Base-by-base conservation (phyloP, 2,888 invertebrate genomes). In the Zonitis immaculata region DNA sequence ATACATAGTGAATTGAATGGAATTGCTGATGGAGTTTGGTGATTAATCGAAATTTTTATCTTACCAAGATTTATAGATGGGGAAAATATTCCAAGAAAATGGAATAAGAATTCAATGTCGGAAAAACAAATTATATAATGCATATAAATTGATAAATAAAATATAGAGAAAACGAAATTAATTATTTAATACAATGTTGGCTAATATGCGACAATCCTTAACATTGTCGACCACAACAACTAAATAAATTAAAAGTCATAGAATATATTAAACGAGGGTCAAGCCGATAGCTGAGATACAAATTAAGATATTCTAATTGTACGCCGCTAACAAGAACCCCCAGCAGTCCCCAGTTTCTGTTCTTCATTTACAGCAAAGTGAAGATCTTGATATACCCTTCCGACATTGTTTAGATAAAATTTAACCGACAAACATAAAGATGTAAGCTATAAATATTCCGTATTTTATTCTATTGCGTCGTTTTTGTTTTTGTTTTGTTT, bases 231-330 rank as follows among this genome's bases (percentile, higher is more conserved):
- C 20, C 26, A 35, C 56, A 44, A 56, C 53, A 51, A 57, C 46
- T 56, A 67, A 67, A 69, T 70, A 66, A 70, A 71, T 70, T 71
- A 70, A 68, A 71, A 70, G 71, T 69, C 67, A 67, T 67, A 61
- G 70, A 73, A 74, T 73, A 72, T 63, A 73, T 73, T 72, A 73
- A 65, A 62, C 61, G 66, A 72, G 74, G 74, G 75, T 75, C 76
- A 75, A 73, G 71, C 73, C 67, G 74, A 74, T 74, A 72, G 67
- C 72, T 67, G 70, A 79, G 83, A 83, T 83, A 81, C 80, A 81
- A 82, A 84, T 84, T 84, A 83, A 84, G 83, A 84, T 84, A 84
- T 84, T 84, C 83, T 83, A 83, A 83, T 83, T 82, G 11, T 20
- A 70, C 61, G 62, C 64, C 66, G 62, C 65, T 65, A 67, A 68